Evolutionary conservation across 2,888 invertebrate species (phyloP).

Genomic region (Agrotis segetum): DNA sequence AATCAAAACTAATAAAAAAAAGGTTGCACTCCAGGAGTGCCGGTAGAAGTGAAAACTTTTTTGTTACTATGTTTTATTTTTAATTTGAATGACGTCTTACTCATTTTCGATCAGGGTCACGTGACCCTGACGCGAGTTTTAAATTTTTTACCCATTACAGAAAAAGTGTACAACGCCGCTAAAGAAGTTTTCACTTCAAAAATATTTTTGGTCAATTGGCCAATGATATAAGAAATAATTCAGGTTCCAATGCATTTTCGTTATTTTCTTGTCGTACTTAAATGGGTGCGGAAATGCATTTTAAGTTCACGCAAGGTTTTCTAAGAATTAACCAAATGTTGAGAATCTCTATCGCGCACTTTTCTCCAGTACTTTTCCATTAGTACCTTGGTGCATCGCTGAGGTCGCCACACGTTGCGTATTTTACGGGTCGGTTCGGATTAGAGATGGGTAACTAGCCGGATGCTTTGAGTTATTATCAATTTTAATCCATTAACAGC

Average conservation of each 20-base stretch:
- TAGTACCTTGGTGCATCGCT: conserved; percentile 71
- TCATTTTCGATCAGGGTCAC: too few relatives aligned
- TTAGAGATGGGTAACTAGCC: too few relatives aligned
- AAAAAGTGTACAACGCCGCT: too few relatives aligned
- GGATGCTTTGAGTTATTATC: too few relatives aligned
- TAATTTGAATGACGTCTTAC: too few relatives aligned
- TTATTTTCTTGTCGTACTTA: not conserved
- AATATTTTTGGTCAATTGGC: not conserved
- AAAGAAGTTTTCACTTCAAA: too few relatives aligned
- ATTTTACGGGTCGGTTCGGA: conserved; percentile 16
- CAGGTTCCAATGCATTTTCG: not conserved
- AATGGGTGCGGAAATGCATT: not conserved
- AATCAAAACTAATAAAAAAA: not conserved
- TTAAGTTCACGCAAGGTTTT: conserved; percentile 24
- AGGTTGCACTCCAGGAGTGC: too few relatives aligned
- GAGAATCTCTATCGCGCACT: conserved; percentile 71
- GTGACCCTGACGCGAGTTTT: too few relatives aligned
- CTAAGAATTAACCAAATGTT: conserved; percentile 72
- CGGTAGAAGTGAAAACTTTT: too few relatives aligned
- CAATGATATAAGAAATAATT: not conserved
- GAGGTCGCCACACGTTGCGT: conserved; percentile 44
- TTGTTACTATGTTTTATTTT: too few relatives aligned
- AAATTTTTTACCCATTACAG: too few relatives aligned
- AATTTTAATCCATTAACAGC: too few relatives aligned
- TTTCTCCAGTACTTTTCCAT: conserved; percentile 87